Base-by-base conservation (phyloP, 2,888 invertebrate species). In the Myopa tessellatipennis region DNA sequence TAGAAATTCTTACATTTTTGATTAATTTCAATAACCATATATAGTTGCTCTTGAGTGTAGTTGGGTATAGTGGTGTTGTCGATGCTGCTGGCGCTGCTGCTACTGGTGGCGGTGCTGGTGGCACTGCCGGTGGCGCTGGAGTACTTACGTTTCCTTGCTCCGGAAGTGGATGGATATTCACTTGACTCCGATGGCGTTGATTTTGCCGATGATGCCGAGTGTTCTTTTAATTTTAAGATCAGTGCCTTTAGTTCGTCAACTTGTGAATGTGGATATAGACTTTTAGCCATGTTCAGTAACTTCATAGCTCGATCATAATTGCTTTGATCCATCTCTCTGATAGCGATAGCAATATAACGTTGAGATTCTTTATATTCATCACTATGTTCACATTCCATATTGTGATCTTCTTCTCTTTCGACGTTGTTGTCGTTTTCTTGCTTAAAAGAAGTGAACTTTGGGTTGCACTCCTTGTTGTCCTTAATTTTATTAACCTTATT, bases 11-110 rank as follows among this genome's bases (percentile, higher is more conserved):
- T 94, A 85, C 94, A 94, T 80, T 92, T 85, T 80, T 92, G 85
- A 75, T 88, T 83, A 7, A 89, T 85, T 83, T 86, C 92, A 85
- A 91, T 92, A 16, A 92, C 92, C 7, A 95, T 92, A 74, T 94
- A 94, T 34, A 94, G 83, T 87, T 97, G 96, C 16, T 96, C 96
- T 65, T 90, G 86, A 0, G 94, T 94, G 86, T 93, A 96, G 77
- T 94, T 94, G 18, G 86, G 88, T 34, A 45, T 34, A 82, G 58
- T 12, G 12, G 52, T 8, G 14, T 18, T 38, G 26, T n/a, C 34
- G 50, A 38, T 60, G 52, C 14, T 58, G 40, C 76, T 0, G 80
- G 80, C 5, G 7, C 34, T 8, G 16, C 12, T 78, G 77, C 5
- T 6, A 18, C 34, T 6, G 16, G 12, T 78, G 78, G 6, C 34